These are phyloP conservation scores for Suricata suricatta DNA, from an alignment of 2,113 vertebrate species.

Conservation along the genomic window DNA sequence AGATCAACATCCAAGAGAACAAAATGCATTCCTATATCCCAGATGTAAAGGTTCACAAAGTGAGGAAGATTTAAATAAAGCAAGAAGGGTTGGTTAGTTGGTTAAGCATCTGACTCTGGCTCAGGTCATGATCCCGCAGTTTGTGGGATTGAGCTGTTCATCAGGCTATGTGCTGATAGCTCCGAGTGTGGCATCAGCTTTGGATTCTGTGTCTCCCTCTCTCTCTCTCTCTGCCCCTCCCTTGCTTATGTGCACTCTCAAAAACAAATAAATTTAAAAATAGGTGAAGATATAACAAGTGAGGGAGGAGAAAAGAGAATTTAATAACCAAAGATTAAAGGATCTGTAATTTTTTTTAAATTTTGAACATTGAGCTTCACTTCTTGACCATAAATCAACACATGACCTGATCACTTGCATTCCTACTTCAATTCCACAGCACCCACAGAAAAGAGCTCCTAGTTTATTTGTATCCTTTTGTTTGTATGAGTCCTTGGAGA, in stretches of 20 bases:
- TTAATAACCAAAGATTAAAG: neutral
- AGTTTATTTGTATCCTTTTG: neutral
- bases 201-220: no score
- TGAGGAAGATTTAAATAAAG: neutral
- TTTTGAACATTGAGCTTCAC: neutral
- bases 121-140: no score
- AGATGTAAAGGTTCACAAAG: neutral
- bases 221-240: no score
- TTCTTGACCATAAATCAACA: neutral
- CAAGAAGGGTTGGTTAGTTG: neutral
- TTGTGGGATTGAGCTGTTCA: no score
- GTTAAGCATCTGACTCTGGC: no score
- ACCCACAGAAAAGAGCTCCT: neutral
- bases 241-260: no score
- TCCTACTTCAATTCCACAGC: neutral
- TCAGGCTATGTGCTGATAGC: no score
- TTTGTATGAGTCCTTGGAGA: neutral
- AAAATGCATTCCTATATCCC: neutral
- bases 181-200: no score
- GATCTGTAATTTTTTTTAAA: neutral
- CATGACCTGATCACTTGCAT: neutral
- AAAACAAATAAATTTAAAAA: neutral
- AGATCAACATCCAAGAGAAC: neutral
- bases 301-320: neutral
- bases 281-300: neutral